These are phyloP conservation scores for Melanchra persicariae DNA, from an alignment of 2,888 invertebrate species.

Conservation along the genomic window DNA sequence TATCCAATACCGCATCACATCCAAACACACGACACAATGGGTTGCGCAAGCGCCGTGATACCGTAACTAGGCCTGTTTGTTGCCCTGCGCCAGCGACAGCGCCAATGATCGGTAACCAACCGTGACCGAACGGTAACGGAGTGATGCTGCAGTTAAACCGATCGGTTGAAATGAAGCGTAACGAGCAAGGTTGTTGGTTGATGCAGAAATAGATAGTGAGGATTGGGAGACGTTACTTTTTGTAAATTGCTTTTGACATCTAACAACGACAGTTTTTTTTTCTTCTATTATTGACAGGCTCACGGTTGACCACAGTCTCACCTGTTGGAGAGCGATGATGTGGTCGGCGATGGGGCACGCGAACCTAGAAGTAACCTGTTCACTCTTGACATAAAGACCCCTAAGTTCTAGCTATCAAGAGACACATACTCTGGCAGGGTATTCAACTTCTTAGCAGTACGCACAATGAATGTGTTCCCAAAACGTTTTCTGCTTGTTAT, in stretches of 20 bases:
- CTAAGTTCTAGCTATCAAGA: no score
- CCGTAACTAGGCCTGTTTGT: slow-evolving; percentile 66
- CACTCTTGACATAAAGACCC: no score
- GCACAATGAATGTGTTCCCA: no score
- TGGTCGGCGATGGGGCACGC: no score
- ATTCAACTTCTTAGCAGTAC: no score
- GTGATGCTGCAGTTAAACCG: slow-evolving; percentile 54
- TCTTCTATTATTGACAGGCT: no score
- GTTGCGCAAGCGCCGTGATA: slow-evolving; percentile 54
- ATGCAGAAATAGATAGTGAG: slow-evolving; percentile 27
- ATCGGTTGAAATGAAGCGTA: slow-evolving; percentile 21
- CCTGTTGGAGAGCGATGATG: no score
- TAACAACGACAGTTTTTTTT: neutral
- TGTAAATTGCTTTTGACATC: neutral
- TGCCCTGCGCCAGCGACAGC: slow-evolving; percentile 19
- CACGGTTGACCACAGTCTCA: no score
- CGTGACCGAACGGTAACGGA: slow-evolving; percentile 64
- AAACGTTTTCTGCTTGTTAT: no score
- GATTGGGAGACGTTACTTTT: slow-evolving; percentile 23
- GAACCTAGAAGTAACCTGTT: no score
- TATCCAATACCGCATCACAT: slow-evolving; percentile 34
- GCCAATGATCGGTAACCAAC: slow-evolving; percentile 66
- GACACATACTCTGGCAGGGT: no score
- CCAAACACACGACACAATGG: slow-evolving; percentile 54
- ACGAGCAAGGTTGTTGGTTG: slow-evolving; percentile 44